Evolutionary conservation across 2,797 vertebrate species (phyloP).

Genomic region (Malacoctenus gilli): DNA sequence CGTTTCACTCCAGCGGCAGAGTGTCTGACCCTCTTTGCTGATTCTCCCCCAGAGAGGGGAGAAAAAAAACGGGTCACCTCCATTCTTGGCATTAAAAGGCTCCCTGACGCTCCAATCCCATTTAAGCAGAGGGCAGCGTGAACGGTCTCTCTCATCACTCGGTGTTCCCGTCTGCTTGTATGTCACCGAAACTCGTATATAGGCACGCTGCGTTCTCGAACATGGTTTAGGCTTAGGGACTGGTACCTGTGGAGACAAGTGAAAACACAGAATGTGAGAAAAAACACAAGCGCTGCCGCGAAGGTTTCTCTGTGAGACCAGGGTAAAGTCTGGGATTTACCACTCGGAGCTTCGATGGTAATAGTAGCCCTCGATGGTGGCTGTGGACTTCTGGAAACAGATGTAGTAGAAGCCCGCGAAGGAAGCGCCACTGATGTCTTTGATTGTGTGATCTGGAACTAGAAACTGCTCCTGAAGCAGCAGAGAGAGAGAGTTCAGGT

Average conservation of each 20-base stretch:
- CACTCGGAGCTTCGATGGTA: slow-evolving; percentile 97
- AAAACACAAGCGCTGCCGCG: neutral
- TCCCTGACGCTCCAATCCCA: slow-evolving; percentile 22
- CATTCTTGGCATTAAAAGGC: slow-evolving; percentile 43
- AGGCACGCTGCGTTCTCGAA: slow-evolving; percentile 92
- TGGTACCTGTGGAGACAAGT: slow-evolving; percentile 88
- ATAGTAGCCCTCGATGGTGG: slow-evolving; percentile 97
- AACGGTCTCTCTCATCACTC: slow-evolving; percentile 44
- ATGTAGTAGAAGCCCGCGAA: slow-evolving; percentile 99
- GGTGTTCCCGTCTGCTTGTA: slow-evolving; percentile 32
- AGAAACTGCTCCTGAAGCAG: slow-evolving; percentile 92
- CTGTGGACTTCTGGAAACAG: slow-evolving; percentile 99
- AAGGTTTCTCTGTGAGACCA: neutral
- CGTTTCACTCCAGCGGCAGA: slow-evolving; percentile 29
- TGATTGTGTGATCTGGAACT: slow-evolving; percentile 98
- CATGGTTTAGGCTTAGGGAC: slow-evolving; percentile 93
- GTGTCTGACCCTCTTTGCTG: slow-evolving; percentile 29
- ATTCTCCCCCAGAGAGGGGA: slow-evolving; percentile 26
- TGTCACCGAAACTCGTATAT: slow-evolving; percentile 99
- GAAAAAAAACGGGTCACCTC: slow-evolving; percentile 38
- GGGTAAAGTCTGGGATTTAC: slow-evolving; percentile 71
- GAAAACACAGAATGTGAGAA: neutral
- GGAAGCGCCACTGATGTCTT: slow-evolving; percentile 98
- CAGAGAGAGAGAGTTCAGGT: neutral
- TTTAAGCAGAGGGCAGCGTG: slow-evolving; percentile 35